Conservation (phyloP, 2,888 invertebrate species). For the Rotaria macrura region DNA sequence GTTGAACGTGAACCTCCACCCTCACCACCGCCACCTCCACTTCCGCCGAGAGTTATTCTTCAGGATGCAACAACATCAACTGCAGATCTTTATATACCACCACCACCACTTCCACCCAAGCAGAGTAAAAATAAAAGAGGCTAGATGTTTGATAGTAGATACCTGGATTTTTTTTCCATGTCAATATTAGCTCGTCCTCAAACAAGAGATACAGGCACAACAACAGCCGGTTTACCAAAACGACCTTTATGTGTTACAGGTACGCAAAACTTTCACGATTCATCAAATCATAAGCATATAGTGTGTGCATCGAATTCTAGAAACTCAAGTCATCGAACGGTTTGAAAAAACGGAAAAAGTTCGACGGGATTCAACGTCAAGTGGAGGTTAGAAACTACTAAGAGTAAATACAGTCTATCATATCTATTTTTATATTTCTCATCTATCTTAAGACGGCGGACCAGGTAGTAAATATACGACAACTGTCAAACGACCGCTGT, state of each 20-base stretch:
- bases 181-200: neutral
- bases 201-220: neutral
- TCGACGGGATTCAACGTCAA: neutral
- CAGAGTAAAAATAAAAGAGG: neutral
- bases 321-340: constrained; percentile 17
- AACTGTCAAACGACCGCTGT: neutral
- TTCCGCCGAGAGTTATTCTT: neutral
- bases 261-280: neutral
- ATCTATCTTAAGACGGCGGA: neutral
- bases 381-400: neutral
- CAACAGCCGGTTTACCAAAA: neutral
- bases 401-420: neutral
- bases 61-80: neutral
- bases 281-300: neutral
- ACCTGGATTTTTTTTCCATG: neutral
- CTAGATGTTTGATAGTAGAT: no score
- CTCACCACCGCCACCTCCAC: neutral
- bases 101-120: neutral
- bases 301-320: neutral
- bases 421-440: neutral
- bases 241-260: neutral
- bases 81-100: neutral
- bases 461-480: neutral
- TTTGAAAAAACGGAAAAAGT: constrained; percentile 11
- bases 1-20: neutral